These are phyloP conservation scores for Cydia strobilella DNA, from an alignment of 1,140 invertebrate species.

Conservation along the genomic window DNA sequence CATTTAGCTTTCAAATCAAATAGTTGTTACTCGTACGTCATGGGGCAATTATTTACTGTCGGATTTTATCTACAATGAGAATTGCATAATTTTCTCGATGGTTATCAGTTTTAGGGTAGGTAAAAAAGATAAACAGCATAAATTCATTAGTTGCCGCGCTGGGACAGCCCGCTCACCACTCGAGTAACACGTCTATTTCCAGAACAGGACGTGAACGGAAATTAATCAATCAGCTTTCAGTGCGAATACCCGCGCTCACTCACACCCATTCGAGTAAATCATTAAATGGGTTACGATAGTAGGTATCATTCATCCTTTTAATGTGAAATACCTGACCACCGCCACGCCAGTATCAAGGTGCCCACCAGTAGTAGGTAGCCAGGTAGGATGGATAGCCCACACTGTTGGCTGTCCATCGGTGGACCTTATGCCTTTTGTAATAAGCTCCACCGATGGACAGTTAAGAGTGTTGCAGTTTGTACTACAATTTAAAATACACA, in stretches of 20 bases:
- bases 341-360: no score
- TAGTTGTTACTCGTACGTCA: neutral
- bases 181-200: conserved; percentile 39
- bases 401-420: no score
- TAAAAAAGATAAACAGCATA: conserved; percentile 19
- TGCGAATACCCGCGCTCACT: conserved; percentile 35
- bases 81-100: no score
- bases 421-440: no score
- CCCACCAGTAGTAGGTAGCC: no score
- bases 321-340: neutral
- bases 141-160: neutral
- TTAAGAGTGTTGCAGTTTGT: no score
- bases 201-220: conserved; percentile 42
- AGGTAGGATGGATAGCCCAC: no score
- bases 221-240: conserved; percentile 49
- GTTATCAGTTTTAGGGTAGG: neutral
- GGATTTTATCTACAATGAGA: neutral
- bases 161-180: conserved; percentile 15
- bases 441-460: no score
- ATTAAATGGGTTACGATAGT: conserved; percentile 12
- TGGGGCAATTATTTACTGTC: neutral
- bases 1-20: no score
- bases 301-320: neutral
- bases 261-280: conserved; percentile 30
- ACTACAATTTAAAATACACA: no score